Evolutionary conservation across 2,797 vertebrate genomes (phyloP).

Genomic region (Micrastur ruficollis): DNA sequence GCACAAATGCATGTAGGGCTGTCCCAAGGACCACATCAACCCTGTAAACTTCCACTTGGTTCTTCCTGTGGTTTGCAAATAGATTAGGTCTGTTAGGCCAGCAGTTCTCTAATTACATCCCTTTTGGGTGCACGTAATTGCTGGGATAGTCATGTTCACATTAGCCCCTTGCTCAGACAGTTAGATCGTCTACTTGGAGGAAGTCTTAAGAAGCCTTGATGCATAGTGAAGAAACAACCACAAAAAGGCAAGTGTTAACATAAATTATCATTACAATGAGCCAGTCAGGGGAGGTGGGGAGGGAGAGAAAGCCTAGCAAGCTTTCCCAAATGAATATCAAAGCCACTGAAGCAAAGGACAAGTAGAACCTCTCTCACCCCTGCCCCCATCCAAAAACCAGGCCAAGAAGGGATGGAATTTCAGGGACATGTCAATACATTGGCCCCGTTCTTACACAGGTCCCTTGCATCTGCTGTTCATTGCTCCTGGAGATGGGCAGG

Average conservation of each 20-base stretch:
- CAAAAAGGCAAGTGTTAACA: not conserved
- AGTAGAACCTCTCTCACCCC: not conserved
- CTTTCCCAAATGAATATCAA: not conserved
- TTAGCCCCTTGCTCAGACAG: not conserved
- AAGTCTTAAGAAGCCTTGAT: not conserved
- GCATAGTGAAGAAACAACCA: not conserved
- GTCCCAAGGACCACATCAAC: not conserved
- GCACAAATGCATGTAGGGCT: rapidly evolving
- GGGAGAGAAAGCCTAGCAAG: not conserved
- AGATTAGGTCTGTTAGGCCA: not conserved
- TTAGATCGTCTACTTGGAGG: not conserved
- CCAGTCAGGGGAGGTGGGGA: not conserved
- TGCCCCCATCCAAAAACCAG: not conserved
- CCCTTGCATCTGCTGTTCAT: not conserved
- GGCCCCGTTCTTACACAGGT: not conserved
- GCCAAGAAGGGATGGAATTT: not conserved
- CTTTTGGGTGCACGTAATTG: not conserved
- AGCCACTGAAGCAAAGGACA: not conserved
- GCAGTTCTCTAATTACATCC: not conserved
- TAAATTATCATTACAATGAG: not conserved
- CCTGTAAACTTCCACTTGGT: not conserved
- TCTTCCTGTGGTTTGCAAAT: not conserved
- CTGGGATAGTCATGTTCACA: not conserved
- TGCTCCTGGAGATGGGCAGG: not conserved
- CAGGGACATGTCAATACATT: not conserved